Base-by-base conservation (phyloP, 2,888 invertebrate genomes). In the Cantharis nigra region DNA sequence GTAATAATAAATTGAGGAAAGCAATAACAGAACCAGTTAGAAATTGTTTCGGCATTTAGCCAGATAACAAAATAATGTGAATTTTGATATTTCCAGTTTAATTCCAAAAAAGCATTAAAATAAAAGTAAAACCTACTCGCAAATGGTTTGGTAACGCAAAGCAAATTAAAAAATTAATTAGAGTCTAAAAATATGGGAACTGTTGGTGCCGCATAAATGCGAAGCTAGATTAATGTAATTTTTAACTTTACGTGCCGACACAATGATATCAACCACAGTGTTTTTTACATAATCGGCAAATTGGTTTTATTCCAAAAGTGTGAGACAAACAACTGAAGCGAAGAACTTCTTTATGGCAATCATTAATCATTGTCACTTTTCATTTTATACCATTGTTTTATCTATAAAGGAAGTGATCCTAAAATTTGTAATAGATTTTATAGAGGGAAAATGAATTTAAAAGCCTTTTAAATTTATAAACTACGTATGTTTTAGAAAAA, bases 351-450 rank as follows among this genome's bases (percentile, higher is more conserved):
- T 84, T 83, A 82, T 83, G 81, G 80, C 80, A 79, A 80, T 81
- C 84, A 85, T 85, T 85, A 84, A 85, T 85, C 85, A 85, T 81
- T 82, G 83, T 84, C 84, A 76, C 33, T 67, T 69, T 69, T 67
- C 69, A 75, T 77, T 74, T 80, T 80, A 71, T 79, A 77, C 76
- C 75, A 70, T 70, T 70, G 33, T 26, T 76, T 72, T 26, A 69
- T 18, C 64, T 70, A 70, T 73, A 64, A 64, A 13, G 14, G 62
- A 64, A 77, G 72, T 76, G 69, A 74, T 74, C 74, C 20, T 28
- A 63, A 69, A 74, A 74, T 74, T 69, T 74, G 70, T 74, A 74
- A 74, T 63, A 18, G 14, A 49, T 26, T 49, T 63, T 26, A 69
- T 74, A 69, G 63, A 28, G 65, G 26, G 65, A 67, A 20, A 67